Base-by-base conservation (phyloP, 2,888 invertebrate genomes). In the Bellardia bayeri region DNA sequence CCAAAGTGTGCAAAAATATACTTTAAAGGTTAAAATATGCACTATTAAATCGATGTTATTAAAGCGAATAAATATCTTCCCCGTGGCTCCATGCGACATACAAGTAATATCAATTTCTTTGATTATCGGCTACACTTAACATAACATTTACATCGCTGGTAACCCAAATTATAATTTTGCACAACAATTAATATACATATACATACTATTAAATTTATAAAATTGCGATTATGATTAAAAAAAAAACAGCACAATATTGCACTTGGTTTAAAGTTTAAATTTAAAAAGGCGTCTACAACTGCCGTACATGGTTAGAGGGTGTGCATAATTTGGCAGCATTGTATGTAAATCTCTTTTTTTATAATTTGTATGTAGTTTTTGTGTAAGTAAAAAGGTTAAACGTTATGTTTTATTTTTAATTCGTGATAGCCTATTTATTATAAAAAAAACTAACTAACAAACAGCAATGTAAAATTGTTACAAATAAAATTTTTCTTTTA, bases 291-390 rank as follows among this genome's bases (percentile, higher is more conserved):
- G 85, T 85, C 49, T 63, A 45, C 69, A 56, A 80, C 37, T 69
- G 51, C 51, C 68, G 58, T 61, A 54, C 63, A 71, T 81, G n/a
- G 42, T 33, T 66, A 30, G 64, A 78, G 64, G 85, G 81, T 54
- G 85, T 78, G 42, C 76, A 82, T 82, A 82, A 82, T 76, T 86
- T 86, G 64, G 42, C 66, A 72, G 51, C 64, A 82, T 85, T 78
- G 66, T 78, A 85, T 85, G 85, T 61, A 81, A 76, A 71, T 81
- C 42, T n/a, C 30, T 61, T 30, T 76, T 49, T 66, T 56, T 71
- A 56, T 40, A 56, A 11, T 66, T 85, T 74, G 16, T 23, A 30
- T 58, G 42, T 30, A 23, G 40, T 63, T 56, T 33, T 23, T 54
- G 51, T 68, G 7, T 51, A 14, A 63, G 23, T 42, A n/a, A 56